Conservation (phyloP, 2,888 invertebrate species). For the Lordiphosa andalusiaca region DNA sequence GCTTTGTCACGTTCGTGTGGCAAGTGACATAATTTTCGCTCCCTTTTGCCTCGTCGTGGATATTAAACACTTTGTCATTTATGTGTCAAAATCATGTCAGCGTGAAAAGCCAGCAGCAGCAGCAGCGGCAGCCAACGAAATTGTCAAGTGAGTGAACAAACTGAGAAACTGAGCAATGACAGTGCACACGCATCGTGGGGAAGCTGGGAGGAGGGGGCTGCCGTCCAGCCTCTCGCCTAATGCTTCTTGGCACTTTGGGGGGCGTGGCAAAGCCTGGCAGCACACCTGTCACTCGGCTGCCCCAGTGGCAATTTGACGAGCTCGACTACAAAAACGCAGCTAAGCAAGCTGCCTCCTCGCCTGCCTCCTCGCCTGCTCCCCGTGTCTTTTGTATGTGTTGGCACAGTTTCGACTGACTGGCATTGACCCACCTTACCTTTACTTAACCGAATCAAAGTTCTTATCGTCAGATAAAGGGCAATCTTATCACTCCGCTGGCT, state of each 20-base stretch:
- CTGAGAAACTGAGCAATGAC: constrained; percentile 36
- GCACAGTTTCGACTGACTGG: constrained; percentile 24
- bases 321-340: constrained; percentile 34
- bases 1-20: constrained; percentile 19
- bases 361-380: constrained; percentile 5
- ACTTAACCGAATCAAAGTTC: constrained; percentile 50
- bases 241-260: constrained; percentile 42
- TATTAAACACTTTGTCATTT: constrained; percentile 69
- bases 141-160: constrained; percentile 41
- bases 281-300: constrained; percentile 40
- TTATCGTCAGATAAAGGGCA: constrained; percentile 42
- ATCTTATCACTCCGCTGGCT: constrained; percentile 45
- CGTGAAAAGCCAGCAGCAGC: constrained; percentile 37
- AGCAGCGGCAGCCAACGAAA: constrained; percentile 28
- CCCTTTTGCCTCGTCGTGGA: constrained; percentile 23
- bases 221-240: constrained; percentile 36
- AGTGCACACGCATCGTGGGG: constrained; percentile 31
- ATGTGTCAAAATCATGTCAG: constrained; percentile 64
- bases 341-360: not conserved
- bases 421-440: constrained; percentile 57
- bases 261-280: constrained; percentile 28
- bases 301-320: constrained; percentile 33
- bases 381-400: constrained; percentile 7
- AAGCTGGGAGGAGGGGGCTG: constrained; percentile 3
- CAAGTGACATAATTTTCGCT: constrained; percentile 30